Conservation (phyloP, 2,113 vertebrate species). For the Isichthys henryi region DNA sequence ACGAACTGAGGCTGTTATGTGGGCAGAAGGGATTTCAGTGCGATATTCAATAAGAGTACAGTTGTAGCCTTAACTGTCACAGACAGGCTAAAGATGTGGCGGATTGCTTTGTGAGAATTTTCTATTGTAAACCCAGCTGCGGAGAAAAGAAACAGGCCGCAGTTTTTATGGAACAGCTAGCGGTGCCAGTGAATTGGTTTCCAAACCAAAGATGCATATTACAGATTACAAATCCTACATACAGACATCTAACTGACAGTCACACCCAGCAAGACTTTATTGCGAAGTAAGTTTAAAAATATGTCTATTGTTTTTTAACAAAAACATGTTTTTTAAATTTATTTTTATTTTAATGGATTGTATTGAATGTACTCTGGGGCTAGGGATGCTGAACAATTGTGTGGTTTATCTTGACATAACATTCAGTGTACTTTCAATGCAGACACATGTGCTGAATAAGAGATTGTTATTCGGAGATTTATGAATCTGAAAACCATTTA, state of each 20-base stretch:
- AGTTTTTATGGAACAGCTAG: background rate
- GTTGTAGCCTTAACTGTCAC: background rate
- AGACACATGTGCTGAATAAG: conserved; percentile 24
- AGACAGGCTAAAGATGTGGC: background rate
- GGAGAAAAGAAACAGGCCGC: background rate
- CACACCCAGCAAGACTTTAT: background rate
- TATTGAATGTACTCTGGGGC: conserved; percentile 20
- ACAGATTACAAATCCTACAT: conserved; percentile 10
- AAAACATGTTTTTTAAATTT: conserved; percentile 6
- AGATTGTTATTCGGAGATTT: conserved; percentile 22
- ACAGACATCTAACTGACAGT: conserved; percentile 17
- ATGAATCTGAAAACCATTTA: conserved; percentile 14
- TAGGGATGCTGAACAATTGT: conserved; percentile 30
- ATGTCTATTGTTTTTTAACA: conserved; percentile 15
- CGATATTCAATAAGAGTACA: background rate
- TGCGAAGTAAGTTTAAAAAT: conserved; percentile 19
- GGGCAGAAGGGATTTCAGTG: background rate
- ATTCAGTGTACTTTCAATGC: conserved; percentile 13
- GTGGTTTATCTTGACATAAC: background rate
- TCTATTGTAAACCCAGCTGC: conserved; percentile 4
- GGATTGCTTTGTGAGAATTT: background rate
- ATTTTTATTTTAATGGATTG: conserved; percentile 8
- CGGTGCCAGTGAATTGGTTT: background rate
- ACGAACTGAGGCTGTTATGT: background rate
- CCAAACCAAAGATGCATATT: conserved; percentile 18